Evolutionary conservation across 2,113 vertebrate species (phyloP).

Genomic region (zebrafish (Danio rerio)): GRCz12tu NC_133189.1:53986501-53987000

Average conservation of each 20-base stretch:
- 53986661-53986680: too few species aligned
- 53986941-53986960: slow-evolving; percentile 95
- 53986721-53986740: too few species aligned
- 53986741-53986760: slow-evolving; percentile 73
- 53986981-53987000: slow-evolving; percentile 92
- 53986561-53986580: too few species aligned
- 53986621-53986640: too few species aligned
- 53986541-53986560: too few species aligned
- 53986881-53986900: slow-evolving; percentile 96
- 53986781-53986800: slow-evolving; percentile 95
- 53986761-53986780: slow-evolving; percentile 94
- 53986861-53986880: slow-evolving; percentile 98
- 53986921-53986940: slow-evolving; percentile 93
- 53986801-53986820: slow-evolving; percentile 93
- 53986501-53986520: too few species aligned
- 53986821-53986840: slow-evolving; percentile 96
- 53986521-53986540: too few species aligned
- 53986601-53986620: too few species aligned
- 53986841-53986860: slow-evolving; percentile 93
- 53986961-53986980: slow-evolving; percentile 91
- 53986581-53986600: too few species aligned
- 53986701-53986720: too few species aligned
- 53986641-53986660: too few species aligned
- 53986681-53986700: too few species aligned
- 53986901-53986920: slow-evolving; percentile 89